These are phyloP conservation scores for Phylloscopus trochiloides DNA, from an alignment of 2,113 vertebrate species.

Conservation along the genomic window DNA sequence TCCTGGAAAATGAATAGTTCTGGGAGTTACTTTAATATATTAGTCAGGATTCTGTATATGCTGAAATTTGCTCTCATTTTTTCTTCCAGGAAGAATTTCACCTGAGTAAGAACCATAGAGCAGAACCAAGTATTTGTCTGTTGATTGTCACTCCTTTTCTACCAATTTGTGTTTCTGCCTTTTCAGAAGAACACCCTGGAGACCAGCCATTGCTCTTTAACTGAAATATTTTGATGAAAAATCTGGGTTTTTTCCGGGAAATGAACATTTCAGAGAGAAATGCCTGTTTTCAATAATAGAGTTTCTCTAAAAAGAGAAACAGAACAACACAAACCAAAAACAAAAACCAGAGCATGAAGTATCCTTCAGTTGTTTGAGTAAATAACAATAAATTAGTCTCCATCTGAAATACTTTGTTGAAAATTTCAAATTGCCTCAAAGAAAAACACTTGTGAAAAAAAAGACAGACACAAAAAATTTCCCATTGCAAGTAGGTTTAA, in stretches of 20 bases:
- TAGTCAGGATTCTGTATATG: background rate
- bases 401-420: background rate
- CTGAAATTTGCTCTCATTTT: background rate
- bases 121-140: background rate
- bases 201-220: background rate
- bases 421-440: background rate
- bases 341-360: background rate
- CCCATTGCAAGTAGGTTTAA: background rate
- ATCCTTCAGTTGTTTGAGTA: background rate
- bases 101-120: background rate
- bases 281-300: slow-evolving; percentile 6
- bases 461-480: background rate
- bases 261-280: background rate
- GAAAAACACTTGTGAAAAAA: background rate
- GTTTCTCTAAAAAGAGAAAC: background rate
- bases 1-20: background rate
- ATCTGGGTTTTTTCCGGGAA: background rate
- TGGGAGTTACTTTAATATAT: background rate
- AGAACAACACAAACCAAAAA: background rate
- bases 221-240: background rate
- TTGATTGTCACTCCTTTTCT: background rate
- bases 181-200: background rate
- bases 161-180: background rate
- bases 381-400: background rate
- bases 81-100: background rate